These are phyloP conservation scores for Eulemur albifrons DNA, from an alignment of 2,797 vertebrate species.

Conservation along the genomic window DNA sequence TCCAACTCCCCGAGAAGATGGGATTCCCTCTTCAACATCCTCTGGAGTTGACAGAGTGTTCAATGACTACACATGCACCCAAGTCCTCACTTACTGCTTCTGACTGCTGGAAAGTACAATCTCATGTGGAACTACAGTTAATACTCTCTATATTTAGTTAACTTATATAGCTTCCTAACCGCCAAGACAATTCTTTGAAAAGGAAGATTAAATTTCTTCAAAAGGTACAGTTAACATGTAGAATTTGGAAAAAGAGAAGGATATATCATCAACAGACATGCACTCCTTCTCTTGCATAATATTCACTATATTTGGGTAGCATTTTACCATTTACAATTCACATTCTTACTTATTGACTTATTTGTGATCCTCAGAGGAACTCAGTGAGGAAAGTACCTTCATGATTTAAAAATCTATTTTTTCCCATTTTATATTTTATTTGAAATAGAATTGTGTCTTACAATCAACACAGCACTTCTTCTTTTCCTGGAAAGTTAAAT, in stretches of 20 bases:
- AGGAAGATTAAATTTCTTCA: background rate
- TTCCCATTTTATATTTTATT: conserved; percentile 26
- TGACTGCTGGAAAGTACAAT: background rate
- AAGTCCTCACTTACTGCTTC: background rate
- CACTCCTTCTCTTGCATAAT: background rate
- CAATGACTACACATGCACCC: background rate
- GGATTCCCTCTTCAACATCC: background rate
- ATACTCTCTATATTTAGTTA: background rate
- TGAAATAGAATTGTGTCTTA: background rate
- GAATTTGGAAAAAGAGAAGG: background rate
- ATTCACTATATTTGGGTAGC: background rate
- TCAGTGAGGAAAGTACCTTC: background rate
- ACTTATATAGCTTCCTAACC: background rate
- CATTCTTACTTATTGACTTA: background rate
- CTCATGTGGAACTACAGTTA: background rate
- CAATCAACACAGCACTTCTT: background rate
- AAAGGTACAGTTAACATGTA: conserved; percentile 12
- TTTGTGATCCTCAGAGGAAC: background rate
- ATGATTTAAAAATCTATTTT: background rate
- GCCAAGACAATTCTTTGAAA: background rate
- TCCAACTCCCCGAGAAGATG: background rate
- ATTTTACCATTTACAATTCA: background rate
- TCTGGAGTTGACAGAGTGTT: background rate
- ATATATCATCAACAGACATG: background rate
- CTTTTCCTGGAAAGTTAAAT: conserved; percentile 22